phyloP scores from a whole-genome alignment of 2,113 vertebrate genomes.

The Aplodontia rufa region DNA sequence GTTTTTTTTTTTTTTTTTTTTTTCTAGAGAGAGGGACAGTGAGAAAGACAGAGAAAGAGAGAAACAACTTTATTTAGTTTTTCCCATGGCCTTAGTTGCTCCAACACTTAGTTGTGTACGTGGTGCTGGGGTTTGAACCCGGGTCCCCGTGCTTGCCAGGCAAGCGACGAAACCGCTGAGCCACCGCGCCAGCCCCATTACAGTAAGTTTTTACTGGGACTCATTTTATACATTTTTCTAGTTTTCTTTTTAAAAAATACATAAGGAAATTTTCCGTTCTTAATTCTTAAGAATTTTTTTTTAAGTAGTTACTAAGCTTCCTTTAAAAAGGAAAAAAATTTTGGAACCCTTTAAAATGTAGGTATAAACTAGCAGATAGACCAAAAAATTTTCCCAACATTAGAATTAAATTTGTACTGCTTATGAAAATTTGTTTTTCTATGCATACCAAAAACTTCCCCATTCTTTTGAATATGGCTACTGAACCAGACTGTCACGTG shows the following conservation, averaged over 20 bases:
- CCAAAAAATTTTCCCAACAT: not conserved
- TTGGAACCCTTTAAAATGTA: not conserved
- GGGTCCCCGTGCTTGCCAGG: too few species aligned
- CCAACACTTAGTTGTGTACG: too few species aligned
- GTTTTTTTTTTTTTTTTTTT: slow-evolving; percentile 63
- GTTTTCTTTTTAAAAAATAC: slow-evolving; percentile 59
- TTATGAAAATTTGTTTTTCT: slow-evolving; percentile 44
- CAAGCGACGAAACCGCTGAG: too few species aligned
- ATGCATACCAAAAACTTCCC: slow-evolving; percentile 6
- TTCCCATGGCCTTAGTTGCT: too few species aligned
- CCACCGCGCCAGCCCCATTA: too few species aligned
- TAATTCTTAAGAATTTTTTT: not conserved
- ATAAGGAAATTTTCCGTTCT: slow-evolving; percentile 68
- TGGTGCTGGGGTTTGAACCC: too few species aligned
- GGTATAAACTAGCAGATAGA: not conserved
- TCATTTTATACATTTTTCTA: slow-evolving; percentile 56
- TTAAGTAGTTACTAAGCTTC: not conserved
- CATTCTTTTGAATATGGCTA: not conserved
- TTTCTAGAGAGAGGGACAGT: too few species aligned
- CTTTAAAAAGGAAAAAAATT: not conserved
- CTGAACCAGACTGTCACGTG: slow-evolving; percentile 3
- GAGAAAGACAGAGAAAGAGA: too few species aligned
- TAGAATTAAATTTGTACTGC: not conserved
- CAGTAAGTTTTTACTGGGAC: slow-evolving; percentile 29
- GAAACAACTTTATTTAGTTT: too few species aligned